phyloP scores from a whole-genome alignment of 2,797 vertebrate genomes.

The Rhinatrema bivittatum region DNA sequence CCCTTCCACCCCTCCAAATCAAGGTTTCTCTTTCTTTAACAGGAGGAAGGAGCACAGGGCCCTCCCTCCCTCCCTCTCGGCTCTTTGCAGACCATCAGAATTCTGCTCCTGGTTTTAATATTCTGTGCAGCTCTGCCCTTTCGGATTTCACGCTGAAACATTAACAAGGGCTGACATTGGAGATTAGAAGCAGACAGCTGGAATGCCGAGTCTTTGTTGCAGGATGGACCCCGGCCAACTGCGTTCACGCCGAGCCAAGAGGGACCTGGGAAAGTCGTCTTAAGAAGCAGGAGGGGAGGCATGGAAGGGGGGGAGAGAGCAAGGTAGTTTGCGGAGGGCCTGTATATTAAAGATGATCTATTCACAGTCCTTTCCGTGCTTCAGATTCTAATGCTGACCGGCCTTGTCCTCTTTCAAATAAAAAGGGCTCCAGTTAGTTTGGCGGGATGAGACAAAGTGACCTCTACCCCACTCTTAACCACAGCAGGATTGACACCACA shows the following conservation, averaged over 20 bases:
- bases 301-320: conserved; percentile 31
- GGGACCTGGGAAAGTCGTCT: conserved; percentile 75
- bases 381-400: conserved; percentile 46
- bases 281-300: conserved; percentile 55
- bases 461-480: too few relatives aligned
- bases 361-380: conserved; percentile 45
- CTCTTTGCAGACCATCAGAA: conserved; percentile 65
- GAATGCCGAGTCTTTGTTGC: conserved; percentile 96
- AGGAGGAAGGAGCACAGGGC: too few relatives aligned
- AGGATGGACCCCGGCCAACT: conserved; percentile 89
- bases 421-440: too few relatives aligned
- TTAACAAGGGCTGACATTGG: conserved; percentile 98
- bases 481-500: too few relatives aligned
- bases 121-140: conserved; percentile 83
- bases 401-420: too few relatives aligned
- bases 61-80: conserved; percentile 57
- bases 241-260: conserved; percentile 81
- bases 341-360: conserved; percentile 48
- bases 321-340: conserved; percentile 65
- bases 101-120: conserved; percentile 95
- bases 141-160: conserved; percentile 90
- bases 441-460: too few relatives aligned
- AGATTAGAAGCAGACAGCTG: conserved; percentile 99
- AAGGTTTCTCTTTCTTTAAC: conserved; percentile 56
- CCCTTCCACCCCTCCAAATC: too few relatives aligned